Evolutionary conservation across 92 coral and sea anemone species (phyloP), one percentile per base, ranked within the genome.

Genomic region (Paragorgia papillata): DNA sequence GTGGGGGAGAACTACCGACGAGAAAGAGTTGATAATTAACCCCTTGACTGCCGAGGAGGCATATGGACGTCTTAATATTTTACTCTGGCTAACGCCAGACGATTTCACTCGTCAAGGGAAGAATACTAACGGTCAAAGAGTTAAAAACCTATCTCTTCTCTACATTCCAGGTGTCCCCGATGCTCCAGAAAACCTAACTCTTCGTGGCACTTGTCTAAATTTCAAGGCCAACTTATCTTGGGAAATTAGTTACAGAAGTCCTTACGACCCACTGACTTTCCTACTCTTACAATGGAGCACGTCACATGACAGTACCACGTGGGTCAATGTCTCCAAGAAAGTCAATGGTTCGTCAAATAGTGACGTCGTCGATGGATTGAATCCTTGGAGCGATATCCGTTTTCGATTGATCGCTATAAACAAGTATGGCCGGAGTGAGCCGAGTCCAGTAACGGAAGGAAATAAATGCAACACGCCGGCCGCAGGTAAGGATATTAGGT

Each of bases 281-380:
- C 57, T 71, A 29, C 27, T 71, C 31, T 12, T 71, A 55, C 63
- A 71, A 28, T 71, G 78, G 78, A 53, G 78, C n/a, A 9, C 53
- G 30, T 71, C 78, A n/a, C 62, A 33, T 54, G 64, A 71, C 30
- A 53, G 15, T 24, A 30, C 13, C 31, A 71, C 64, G 78, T 71
- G 78, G 78, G 19, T 53, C 58, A 54, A 29, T n/a, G 15, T 53
- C 50, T 51, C 78, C 17, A 49, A 53, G 7, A 46, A 71, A 50
- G 78, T 71, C 29, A 8, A 22, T 9, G 64, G 28, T 17, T 12
- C 46, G 57, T 37, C 64, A 32, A 15, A 55, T n/a, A 41, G 48
- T 30, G 6, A 22, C 64, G 78, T 30, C 44, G 31, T 71, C 3
- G 17, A 17, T 12, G 53, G 35, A 1, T 31, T 71, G 50, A 71